Base-by-base conservation (phyloP, 2,888 invertebrate species). In the Macrosoma leucophasiata region DNA sequence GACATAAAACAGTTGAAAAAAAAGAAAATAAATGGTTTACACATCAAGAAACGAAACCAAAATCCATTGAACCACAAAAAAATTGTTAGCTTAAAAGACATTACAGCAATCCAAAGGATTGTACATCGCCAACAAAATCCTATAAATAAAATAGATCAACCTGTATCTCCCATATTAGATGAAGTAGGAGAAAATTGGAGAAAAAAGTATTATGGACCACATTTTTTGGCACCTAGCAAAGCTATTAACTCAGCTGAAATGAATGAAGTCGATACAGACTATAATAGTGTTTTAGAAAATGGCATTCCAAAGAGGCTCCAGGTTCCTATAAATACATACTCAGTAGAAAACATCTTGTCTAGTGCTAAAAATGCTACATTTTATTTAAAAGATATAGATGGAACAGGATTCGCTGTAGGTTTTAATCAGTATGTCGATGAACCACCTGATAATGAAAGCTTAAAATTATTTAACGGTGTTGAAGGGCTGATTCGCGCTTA, bases 321-420 rank as follows among this genome's bases (percentile, higher is more conserved):
- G 43, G 56, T 61, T 32, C 79, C 82, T 4, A 45, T 82, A 11
- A 70, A 69, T 24, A 58, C 61, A 2, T 62, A 64, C 10, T 33
- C 39, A 1, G 52, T 52, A 22, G 55, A 53, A 7, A 21, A 29
- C 14, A 52, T 57, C 33, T 43, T 33, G 2, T 28, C 41, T 12
- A 46, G 50, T 17, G 28, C 51, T n/a, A n/a, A n/a, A 1, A 68
- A 76, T 33, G 43, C 67, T 5, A 73, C 72, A 11, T 68, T 73
- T 26, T 49, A 67, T 9, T 46, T 81, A 2, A 77, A 75, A 56
- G 65, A 77, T 24, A 61, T 82, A 9, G 75, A 67, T 38, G 77
- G 75, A 0, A 62, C 74, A 17, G 82, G 82, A 0, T 69, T 79
- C 30, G 63, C 79, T 1, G 56, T 82, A 10, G 81, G 81, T 2